A percentile compares a stretch with the other conserved stretches of the same genome.
Evolutionary conservation across 2,888 invertebrate species (phyloP).

Genomic region (Tromatobia lineatoria): DNA sequence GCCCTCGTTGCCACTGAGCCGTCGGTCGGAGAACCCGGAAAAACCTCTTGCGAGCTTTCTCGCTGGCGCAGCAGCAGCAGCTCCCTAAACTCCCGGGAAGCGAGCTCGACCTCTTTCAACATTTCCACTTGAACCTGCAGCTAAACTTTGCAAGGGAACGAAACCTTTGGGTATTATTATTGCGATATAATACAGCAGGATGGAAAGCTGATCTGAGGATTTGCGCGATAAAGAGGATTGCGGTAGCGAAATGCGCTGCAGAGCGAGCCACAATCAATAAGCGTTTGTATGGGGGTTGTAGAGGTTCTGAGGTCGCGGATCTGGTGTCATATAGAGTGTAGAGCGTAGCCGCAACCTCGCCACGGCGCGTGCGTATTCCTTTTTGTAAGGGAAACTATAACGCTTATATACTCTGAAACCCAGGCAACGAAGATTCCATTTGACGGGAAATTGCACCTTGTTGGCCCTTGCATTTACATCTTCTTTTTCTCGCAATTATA

Average conservation of each 20-base stretch:
- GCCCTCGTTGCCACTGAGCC: constrained; percentile 39
- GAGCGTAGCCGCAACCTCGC: constrained; percentile 8
- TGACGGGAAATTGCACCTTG: neutral
- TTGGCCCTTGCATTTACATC: neutral
- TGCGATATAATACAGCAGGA: neutral
- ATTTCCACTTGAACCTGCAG: neutral
- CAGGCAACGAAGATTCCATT: neutral
- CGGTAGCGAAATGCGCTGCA: constrained; percentile 23
- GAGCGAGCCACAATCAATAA: constrained; percentile 82
- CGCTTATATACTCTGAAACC: neutral
- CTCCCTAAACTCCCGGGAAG: constrained; percentile 35
- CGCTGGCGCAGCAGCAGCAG: constrained; percentile 34
- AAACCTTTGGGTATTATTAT: neutral
- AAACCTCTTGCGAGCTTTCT: constrained; percentile 40
- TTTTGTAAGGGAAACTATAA: constrained; percentile 42
- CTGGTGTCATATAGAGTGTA: constrained; percentile 47
- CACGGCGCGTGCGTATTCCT: constrained; percentile 72
- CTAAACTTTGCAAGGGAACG: neutral
- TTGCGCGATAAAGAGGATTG: constrained; percentile 55
- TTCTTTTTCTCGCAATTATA: neutral
- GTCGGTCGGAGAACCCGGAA: constrained; percentile 30
- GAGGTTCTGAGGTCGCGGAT: constrained; percentile 67
- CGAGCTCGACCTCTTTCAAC: constrained; percentile 17
- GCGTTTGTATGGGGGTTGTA: constrained; percentile 77
- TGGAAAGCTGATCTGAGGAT: neutral